phyloP scores from a whole-genome alignment of 2,797 vertebrate genomes.

The Toxotes lorentzi region DNA sequence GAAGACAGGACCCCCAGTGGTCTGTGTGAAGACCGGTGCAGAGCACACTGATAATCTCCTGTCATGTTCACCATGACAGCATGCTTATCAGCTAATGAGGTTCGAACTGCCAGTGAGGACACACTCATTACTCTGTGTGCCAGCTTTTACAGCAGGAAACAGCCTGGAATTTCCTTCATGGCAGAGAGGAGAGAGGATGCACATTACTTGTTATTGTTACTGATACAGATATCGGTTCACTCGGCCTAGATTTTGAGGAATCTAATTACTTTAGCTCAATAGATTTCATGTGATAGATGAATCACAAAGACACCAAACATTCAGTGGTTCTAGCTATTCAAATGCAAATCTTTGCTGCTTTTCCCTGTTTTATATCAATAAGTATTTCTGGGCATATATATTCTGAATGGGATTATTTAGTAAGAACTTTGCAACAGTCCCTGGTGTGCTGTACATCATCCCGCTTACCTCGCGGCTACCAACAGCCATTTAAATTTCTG shows the following conservation, averaged over 20 bases:
- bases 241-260: not conserved
- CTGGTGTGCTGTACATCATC: too few relatives aligned
- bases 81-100: conserved; percentile 73
- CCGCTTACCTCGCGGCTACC: too few relatives aligned
- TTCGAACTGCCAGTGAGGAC: conserved; percentile 23
- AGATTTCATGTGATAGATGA: conserved; percentile 15
- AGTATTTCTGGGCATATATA: not conserved
- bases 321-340: too few relatives aligned
- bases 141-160: conserved; percentile 49
- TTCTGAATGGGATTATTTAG: too few relatives aligned
- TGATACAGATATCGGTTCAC: conserved; percentile 5
- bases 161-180: conserved; percentile 22
- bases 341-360: not conserved
- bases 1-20: conserved; percentile 58
- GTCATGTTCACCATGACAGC: conserved; percentile 61
- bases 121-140: conserved; percentile 16
- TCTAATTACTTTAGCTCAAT: not conserved
- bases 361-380: not conserved
- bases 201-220: not conserved
- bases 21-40: conserved; percentile 44
- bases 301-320: not conserved
- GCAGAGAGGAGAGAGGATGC: conserved; percentile 2
- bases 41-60: conserved; percentile 69
- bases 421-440: too few relatives aligned
- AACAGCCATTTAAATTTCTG: too few relatives aligned